Evolutionary conservation across 2,113 vertebrate genomes (phyloP), one percentile per base, ranked within the genome.

Genomic region (Calypte anna): DNA sequence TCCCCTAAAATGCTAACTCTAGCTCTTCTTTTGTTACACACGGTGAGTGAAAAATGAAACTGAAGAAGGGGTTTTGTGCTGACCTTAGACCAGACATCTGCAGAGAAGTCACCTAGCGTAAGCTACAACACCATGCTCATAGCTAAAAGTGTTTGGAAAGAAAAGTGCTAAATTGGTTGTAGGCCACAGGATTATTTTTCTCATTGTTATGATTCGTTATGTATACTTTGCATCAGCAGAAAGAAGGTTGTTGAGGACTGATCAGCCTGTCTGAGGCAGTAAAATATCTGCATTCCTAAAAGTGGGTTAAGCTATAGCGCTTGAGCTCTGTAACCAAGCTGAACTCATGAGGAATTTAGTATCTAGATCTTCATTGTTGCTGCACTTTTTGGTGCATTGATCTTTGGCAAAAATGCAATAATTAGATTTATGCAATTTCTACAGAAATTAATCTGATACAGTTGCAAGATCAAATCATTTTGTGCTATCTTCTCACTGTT

Each of bases 31-130:
- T 78, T 91, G 89, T 95, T 95, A 94, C 91, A 79, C 74, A 51
- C 1, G 21, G 78, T 0, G 28, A 95, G 94, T 92, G 81, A 92
- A 94, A 94, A 95, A 86, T 82, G 94, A 95, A 96, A 97, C 93
- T 77, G 67, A 94, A 96, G 90, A 62, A 80, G 66, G 44, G 87
- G 3, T 55, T 94, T 94, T 95, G 38, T 93, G 87, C 91, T 96
- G 94, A 92, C 94, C 86, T 94, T 86, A 91, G 82, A 66, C 51
- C 84, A 94, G 69, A 85, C 91, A 91, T 89, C 87, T 94, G 87
- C 84, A 74, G 54, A 91, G 63, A 33, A 85, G 59, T 90, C 70
- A 94, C 67, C 63, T 79, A 62, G 30, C 76, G 70, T 48, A 61
- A 88, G 40, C 48, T 83, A 51, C 77, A 92, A 8, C 9, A 73